Evolutionary conservation across 2,797 vertebrate species (phyloP), one percentile per base, ranked within the genome.

Genomic region (Enteromius radiatus): DNA sequence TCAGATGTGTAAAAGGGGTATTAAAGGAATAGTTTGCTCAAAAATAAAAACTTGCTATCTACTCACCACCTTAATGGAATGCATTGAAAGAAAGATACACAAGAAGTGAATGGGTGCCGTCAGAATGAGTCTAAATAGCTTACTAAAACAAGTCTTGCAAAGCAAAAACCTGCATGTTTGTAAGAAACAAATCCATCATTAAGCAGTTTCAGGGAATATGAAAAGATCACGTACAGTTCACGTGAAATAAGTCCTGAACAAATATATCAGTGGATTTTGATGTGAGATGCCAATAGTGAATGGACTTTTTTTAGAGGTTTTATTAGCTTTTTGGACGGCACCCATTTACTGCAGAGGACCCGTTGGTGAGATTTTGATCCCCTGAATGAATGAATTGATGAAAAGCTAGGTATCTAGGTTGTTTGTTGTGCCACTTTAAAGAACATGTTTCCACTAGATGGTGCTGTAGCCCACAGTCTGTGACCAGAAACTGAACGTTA

Each of bases 401-500:
- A 38, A 65, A 56, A 23, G n/a, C 8, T n/a, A n/a, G 21, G 52
- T 23, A 11, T 10, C 9, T 56, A n/a, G 47, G 5, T 61, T 76
- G 12, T 10, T n/a, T 3, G 43, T 17, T 31, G 21, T 49, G 76
- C 26, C 26, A 21, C 47, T 75, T 59, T 31, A 31, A 31, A 31
- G 11, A 21, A 21, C 21, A 23, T 19, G 8, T 36, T 43, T 61
- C 41, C 79, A 49, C 41, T 21, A 81, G 68, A 38, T 81, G 79
- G 38, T 1, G 7, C 26, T 15, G 49, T 65, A 15, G 19, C 21
- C 43, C 21, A 65, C 61, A 61, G 54, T 76, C 69, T 61, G 49
- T 47, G 8, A 0, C n/a, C 10, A 19, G 15, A 61, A 4, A 23
- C 38, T 43, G 47, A n/a, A 28, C 0, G 15, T 17, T 10, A 45